These are phyloP conservation scores for Amblyjoppa fuscipennis DNA, from an alignment of 2,888 invertebrate species.

Conservation along the genomic window DNA sequence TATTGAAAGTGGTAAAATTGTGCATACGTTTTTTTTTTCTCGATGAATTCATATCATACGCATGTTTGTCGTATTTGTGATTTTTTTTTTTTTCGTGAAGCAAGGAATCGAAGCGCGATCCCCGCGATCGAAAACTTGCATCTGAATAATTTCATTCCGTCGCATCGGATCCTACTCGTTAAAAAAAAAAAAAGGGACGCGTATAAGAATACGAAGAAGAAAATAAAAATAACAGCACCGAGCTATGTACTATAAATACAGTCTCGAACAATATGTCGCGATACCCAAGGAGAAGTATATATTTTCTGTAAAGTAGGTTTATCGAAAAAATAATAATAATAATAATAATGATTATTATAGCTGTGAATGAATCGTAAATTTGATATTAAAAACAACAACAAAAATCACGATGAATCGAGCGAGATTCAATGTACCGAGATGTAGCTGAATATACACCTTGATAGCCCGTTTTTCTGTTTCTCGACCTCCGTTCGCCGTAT, in stretches of 20 bases:
- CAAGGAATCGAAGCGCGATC: slow-evolving; percentile 5
- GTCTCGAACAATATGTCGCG: slow-evolving; percentile 58
- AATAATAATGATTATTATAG: slow-evolving; percentile 40
- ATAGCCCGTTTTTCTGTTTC: slow-evolving; percentile 42
- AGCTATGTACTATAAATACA: slow-evolving; percentile 62
- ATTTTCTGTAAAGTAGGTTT: slow-evolving; percentile 69
- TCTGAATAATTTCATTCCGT: slow-evolving; percentile 26
- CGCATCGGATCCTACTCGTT: slow-evolving; percentile 39
- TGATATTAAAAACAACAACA: slow-evolving; percentile 29
- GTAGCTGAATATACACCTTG: slow-evolving; percentile 30
- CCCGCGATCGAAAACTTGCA: not conserved
- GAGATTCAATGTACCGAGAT: slow-evolving; percentile 28
- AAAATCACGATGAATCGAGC: slow-evolving; percentile 25
- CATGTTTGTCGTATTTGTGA: too few relatives aligned
- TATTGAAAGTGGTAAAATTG: too few relatives aligned
- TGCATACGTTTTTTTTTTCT: not conserved
- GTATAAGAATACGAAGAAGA: not conserved
- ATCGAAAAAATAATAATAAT: slow-evolving; percentile 40
- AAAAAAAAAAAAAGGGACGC: slow-evolving; percentile 6
- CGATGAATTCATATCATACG: not conserved
- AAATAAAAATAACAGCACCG: slow-evolving; percentile 27
- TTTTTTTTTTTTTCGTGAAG: not conserved
- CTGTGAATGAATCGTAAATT: slow-evolving; percentile 42
- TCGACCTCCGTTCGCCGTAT: not conserved
- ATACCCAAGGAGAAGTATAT: slow-evolving; percentile 65